phyloP scores from a whole-genome alignment of 2,113 vertebrate genomes.

The Pardalotus punctatus region DNA sequence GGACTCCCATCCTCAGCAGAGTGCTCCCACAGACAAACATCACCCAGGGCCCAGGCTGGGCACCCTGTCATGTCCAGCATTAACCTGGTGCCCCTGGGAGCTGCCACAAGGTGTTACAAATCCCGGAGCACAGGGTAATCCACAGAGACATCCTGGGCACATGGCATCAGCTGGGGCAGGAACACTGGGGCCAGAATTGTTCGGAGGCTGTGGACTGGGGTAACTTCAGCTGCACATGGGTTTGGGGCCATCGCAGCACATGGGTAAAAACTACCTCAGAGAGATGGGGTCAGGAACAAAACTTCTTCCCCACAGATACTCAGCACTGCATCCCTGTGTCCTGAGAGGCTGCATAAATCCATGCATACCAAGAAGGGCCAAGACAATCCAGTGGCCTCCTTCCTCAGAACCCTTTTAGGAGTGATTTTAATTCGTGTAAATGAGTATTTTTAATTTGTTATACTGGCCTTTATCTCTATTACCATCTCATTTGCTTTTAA shows the following conservation, averaged over 20 bases:
- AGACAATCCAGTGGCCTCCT: slow-evolving; percentile 52
- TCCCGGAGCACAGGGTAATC: background rate
- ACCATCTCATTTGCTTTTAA: slow-evolving; percentile 82
- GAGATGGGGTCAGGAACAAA: background rate
- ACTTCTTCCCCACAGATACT: background rate
- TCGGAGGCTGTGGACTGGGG: background rate
- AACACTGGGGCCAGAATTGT: background rate
- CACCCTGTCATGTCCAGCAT: background rate
- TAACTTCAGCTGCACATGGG: rapidly evolving
- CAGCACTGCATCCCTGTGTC: background rate
- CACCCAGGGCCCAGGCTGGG: background rate
- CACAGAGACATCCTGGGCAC: background rate
- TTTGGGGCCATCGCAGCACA: background rate
- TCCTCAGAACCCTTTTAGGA: slow-evolving; percentile 64
- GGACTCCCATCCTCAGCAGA: background rate
- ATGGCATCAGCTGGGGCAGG: background rate
- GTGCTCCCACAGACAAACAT: background rate
- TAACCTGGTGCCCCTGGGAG: background rate
- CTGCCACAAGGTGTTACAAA: background rate
- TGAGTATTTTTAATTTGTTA: slow-evolving; percentile 84
- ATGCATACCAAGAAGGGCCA: background rate
- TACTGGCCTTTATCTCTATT: slow-evolving; percentile 81
- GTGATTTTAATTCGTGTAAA: slow-evolving; percentile 79
- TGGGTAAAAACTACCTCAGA: background rate
- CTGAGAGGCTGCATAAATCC: background rate